A percentile compares a stretch with the other conserved stretches of the same genome.
These are phyloP conservation scores for Nerophis lumbriciformis DNA, from an alignment of 2,113 vertebrate genomes.

Conservation along the genomic window DNA sequence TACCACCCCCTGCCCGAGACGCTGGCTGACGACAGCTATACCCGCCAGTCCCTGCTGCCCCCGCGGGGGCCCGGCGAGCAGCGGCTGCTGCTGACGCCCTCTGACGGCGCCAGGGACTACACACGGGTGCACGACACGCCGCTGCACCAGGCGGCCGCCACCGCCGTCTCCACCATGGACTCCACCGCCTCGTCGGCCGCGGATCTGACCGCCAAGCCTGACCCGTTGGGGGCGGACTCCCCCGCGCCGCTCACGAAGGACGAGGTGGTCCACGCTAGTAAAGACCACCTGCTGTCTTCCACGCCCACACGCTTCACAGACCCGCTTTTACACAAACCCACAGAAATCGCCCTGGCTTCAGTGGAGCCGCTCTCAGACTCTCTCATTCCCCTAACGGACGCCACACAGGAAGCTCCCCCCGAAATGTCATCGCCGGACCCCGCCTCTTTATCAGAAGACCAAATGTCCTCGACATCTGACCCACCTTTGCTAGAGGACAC, in stretches of 20 bases:
- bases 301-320: slow-evolving; percentile 52
- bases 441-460: slow-evolving; percentile 6
- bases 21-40: slow-evolving; percentile 84
- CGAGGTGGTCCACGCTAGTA: slow-evolving; percentile 18
- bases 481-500: slow-evolving; percentile 11
- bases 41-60: slow-evolving; percentile 81
- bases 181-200: slow-evolving; percentile 66
- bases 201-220: slow-evolving; percentile 43
- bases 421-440: slow-evolving; percentile 22
- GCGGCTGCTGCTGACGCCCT: slow-evolving; percentile 77
- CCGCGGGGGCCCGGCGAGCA: slow-evolving; percentile 83
- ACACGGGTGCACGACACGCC: slow-evolving; percentile 78
- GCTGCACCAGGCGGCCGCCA: slow-evolving; percentile 57
- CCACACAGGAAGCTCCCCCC: slow-evolving; percentile 5
- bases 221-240: slow-evolving; percentile 38
- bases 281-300: slow-evolving; percentile 54
- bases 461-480: slow-evolving; percentile 4
- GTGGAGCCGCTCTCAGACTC: slow-evolving; percentile 4
- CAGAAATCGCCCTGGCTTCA: slow-evolving; percentile 15
- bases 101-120: slow-evolving; percentile 84
- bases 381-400: slow-evolving; percentile 1
- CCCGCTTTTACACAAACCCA: slow-evolving; percentile 49
- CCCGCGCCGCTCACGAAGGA: slow-evolving; percentile 18
- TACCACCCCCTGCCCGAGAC: slow-evolving; percentile 88
- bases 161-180: slow-evolving; percentile 61